A percentile compares a stretch with the other conserved stretches of the same genome.
Evolutionary conservation across 2,113 vertebrate species (phyloP).

Genomic region (Passer montanus): DNA sequence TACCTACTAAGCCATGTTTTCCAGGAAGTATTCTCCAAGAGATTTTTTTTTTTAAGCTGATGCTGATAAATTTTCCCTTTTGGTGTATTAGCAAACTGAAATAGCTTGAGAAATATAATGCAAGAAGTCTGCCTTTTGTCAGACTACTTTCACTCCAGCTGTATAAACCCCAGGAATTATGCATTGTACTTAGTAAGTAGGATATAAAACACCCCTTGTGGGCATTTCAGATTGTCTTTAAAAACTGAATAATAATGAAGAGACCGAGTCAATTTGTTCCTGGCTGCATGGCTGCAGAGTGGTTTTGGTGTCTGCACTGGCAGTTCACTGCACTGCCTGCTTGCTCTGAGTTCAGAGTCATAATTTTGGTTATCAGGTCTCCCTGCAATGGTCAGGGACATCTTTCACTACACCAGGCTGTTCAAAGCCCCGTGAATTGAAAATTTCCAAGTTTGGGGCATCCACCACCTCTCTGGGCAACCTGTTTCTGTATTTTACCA

Average conservation of each 20-base stretch:
- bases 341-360: not conserved
- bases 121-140: not conserved
- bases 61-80: not conserved
- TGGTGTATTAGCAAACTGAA: not conserved
- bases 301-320: accelerated
- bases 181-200: not conserved
- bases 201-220: not conserved
- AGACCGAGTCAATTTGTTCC: not conserved
- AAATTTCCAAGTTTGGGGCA: not conserved
- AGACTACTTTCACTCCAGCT: not conserved
- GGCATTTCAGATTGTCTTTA: not conserved
- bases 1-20: not conserved
- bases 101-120: not conserved
- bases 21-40: not conserved
- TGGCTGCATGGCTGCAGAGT: not conserved
- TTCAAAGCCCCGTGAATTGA: not conserved
- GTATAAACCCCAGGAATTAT: not conserved
- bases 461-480: not conserved
- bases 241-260: not conserved
- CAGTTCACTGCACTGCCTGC: not conserved
- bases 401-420: not conserved
- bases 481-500: not conserved
- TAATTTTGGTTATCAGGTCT: not conserved
- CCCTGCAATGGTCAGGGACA: not conserved
- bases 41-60: not conserved